Evolutionary conservation across 2,113 vertebrate genomes (phyloP), one percentile per base, ranked within the genome.

Genomic region (Carollia perspicillata): DNA sequence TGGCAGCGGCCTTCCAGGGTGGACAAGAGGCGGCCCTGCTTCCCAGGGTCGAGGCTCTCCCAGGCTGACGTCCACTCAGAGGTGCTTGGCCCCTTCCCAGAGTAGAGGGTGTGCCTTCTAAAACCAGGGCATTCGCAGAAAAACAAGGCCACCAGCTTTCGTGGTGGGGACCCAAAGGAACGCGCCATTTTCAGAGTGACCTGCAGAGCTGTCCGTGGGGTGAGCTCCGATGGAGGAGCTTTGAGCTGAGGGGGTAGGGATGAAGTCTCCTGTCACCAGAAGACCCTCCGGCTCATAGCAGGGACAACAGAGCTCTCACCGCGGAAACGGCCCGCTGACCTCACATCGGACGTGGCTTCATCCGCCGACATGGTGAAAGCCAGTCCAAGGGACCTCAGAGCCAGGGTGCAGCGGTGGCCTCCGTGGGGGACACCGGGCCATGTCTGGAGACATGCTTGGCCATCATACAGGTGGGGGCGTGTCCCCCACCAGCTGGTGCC

Each of bases 1-100:
- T 66, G 1, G 0, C 1, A 12, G 17, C 0, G 2, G n/a, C 17
- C 33, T 16, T 0, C 3, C 2, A 0, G 13, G 28, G 28, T 8
- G 1, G 4, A 18, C 5, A 33, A 49, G 85, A 6, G 83, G 53
- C 44, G 2, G 68, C 22, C 72, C 9, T 4, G 13, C 7, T 7
- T 13, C 8, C 63, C 1, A 8, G 68, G 55, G 60, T 42, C 63
- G 8, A 22, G 18, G 28, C 16, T 8, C 9, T 22, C 71, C 4
- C 17, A 23, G n/a, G 66, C 22, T 11, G 13, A 65, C 37, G 47
- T 55, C 89, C n/a, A 26, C 17, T 66, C 20, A 7, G 81, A 42
- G 74, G 58, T 81, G 51, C 12, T 0, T n/a, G 63, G 60, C 60
- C 23, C 20, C 26, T 44, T 79, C 60, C 33, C 7, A 12, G 35